Percentiles rank a stretch among this genome's conserved stretches.
phyloP scores from a whole-genome alignment of 2,113 vertebrate genomes.

The Eptatretus burgeri region DNA sequence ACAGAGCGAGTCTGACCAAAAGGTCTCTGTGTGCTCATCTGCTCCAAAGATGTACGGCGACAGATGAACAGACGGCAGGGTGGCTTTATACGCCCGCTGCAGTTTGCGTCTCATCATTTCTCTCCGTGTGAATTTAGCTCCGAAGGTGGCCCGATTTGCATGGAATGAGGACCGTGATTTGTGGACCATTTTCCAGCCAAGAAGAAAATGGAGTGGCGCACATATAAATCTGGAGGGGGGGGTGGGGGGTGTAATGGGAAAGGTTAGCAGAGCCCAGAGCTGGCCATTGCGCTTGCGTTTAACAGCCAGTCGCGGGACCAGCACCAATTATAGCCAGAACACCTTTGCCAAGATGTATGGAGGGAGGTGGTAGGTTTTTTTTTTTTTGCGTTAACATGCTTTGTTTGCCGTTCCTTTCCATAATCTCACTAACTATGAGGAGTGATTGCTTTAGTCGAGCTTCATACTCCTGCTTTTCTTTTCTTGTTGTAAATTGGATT shows the following conservation, averaged over 20 bases:
- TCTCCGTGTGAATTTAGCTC: too few relatives aligned
- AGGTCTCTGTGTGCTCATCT: too few relatives aligned
- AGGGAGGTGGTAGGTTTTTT: not conserved
- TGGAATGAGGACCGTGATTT: constrained; percentile 3
- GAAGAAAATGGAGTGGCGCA: constrained; percentile 6
- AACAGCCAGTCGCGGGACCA: not conserved
- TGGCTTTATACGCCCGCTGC: too few relatives aligned
- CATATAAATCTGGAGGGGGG: not conserved
- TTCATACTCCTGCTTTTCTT: too few relatives aligned
- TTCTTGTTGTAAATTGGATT: too few relatives aligned
- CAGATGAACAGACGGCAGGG: too few relatives aligned
- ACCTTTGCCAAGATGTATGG: not conserved
- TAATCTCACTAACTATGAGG: too few relatives aligned
- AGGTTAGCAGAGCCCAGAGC: not conserved
- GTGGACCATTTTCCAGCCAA: constrained; percentile 4
- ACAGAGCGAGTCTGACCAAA: too few relatives aligned
- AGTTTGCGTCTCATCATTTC: too few relatives aligned
- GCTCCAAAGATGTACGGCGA: too few relatives aligned
- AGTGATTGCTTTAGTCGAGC: too few relatives aligned
- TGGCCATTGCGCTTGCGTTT: not conserved
- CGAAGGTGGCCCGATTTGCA: constrained; percentile 1
- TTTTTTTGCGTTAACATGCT: not conserved
- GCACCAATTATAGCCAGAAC: constrained; percentile 2
- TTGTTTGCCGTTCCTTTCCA: not conserved
- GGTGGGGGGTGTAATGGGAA: not conserved